Base-by-base conservation (phyloP, 1,140 invertebrate genomes). In the Leucophenga varia region DNA sequence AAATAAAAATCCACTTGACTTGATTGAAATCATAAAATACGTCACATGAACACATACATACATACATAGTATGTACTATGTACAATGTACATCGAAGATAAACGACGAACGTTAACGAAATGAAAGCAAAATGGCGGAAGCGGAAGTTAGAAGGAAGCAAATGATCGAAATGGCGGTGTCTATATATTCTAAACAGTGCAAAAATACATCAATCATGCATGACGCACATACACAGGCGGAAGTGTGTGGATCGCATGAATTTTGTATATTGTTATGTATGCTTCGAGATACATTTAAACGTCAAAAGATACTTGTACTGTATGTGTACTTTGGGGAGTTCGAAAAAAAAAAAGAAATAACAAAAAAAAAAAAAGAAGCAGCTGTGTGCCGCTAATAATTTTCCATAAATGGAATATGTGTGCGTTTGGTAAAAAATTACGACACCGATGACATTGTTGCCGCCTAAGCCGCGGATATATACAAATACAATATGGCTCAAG, bases 321-420 rank as follows among this genome's bases (percentile, higher is more conserved):
- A 46, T n/a, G 52, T 52, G 47, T 43, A 43, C 44, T 52, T 59
- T 52, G 60, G 30, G 46, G 39, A 14, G 31, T 12, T 28, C 25
- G n/a, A n/a, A n/a, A n/a, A n/a, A n/a, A n/a, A n/a, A n/a, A n/a
- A n/a, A n/a, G n/a, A 28, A 28, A 19, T 14, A 6, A 32, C 40
- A 9, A n/a, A n/a, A n/a, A n/a, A n/a, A n/a, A n/a, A n/a, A n/a
- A n/a, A n/a, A n/a, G n/a, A n/a, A n/a, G n/a, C n/a, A n/a, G n/a
- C n/a, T n/a, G n/a, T n/a, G 54, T 56, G 61, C 52, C n/a, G 50
- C 42, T 57, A 67, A 61, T 61, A 59, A 61, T 67, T 65, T 67
- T 67, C n/a, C 63, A 67, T 63, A 63, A 67, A 67, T 54, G 55
- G 49, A 65, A 67, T 61, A 56, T 57, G 61, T 65, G 61, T 61